Base-by-base conservation (phyloP, 2,888 invertebrate species). In the Stenolophus ochropezus region DNA sequence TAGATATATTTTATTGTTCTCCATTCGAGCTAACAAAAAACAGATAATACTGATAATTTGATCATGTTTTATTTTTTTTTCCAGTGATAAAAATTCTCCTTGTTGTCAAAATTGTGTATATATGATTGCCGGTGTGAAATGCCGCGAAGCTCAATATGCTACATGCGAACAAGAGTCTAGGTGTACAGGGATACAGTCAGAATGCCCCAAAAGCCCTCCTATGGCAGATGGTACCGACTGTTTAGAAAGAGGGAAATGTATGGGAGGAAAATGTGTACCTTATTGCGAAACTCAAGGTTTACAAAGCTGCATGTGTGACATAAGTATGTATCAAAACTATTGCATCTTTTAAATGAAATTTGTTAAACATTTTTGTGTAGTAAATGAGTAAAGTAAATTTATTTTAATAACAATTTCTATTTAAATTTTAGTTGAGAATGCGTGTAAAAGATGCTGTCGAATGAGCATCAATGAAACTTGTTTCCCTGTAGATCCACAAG, bases 301-400 rank as follows among this genome's bases (percentile, higher is more conserved):
- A 88, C 96, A 96, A 88, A 97, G 97, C 88, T 98, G 98, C 91
- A 97, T 98, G 96, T 98, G 98, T 89, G 97, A 98, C 87, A 95
- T 96, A 85, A 95, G 96, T 96, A 89, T 88, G 92, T 88, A 79
- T 21, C 4, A 53, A 1, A 14, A 53, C 11, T n/a, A n/a, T n/a
- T n/a, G n/a, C n/a, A n/a, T n/a, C n/a, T n/a, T n/a, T n/a, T n/a
- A n/a, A n/a, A n/a, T n/a, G n/a, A n/a, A n/a, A n/a, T n/a, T n/a
- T n/a, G n/a, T n/a, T n/a, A n/a, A n/a, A n/a, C n/a, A n/a, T n/a
- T n/a, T n/a, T n/a, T n/a, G n/a, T n/a, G n/a, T n/a, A n/a, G n/a
- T n/a, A n/a, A n/a, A n/a, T n/a, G n/a, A n/a, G n/a, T n/a, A n/a
- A n/a, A n/a, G n/a, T n/a, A n/a, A n/a, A n/a, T n/a, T n/a, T n/a